These are phyloP conservation scores for Tiphia femorata DNA, from an alignment of 2,888 invertebrate genomes.

Conservation along the genomic window DNA sequence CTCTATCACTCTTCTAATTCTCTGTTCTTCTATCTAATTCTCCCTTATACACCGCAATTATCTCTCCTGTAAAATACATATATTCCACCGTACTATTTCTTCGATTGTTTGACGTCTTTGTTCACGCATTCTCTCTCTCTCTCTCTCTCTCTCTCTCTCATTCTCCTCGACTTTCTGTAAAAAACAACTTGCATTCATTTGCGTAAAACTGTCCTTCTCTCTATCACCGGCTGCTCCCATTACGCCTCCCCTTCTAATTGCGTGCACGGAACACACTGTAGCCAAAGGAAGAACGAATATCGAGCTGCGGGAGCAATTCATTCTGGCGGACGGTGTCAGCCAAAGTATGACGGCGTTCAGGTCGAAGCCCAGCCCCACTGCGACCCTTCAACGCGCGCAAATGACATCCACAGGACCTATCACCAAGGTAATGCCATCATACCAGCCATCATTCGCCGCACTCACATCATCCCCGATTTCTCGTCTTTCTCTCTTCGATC, in stretches of 20 bases:
- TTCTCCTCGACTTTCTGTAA: constrained; percentile 22
- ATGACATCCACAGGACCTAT: constrained; percentile 87
- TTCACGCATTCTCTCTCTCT: constrained; percentile 4
- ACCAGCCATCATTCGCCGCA: neutral
- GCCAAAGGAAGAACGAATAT: constrained; percentile 99
- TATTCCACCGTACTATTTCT: no score
- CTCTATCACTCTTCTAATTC: neutral
- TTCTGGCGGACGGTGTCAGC: constrained; percentile 97
- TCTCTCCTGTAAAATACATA: no score
- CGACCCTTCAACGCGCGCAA: constrained; percentile 75
- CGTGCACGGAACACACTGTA: constrained; percentile 74
- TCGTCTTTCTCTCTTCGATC: no score
- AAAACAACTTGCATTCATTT: constrained; percentile 18
- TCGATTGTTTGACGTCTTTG: no score
- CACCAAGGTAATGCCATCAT: constrained; percentile 84
- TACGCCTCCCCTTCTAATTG: constrained; percentile 57
- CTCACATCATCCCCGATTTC: no score
- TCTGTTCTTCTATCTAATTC: neutral
- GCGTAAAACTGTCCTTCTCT: constrained; percentile 28
- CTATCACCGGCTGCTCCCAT: constrained; percentile 47
- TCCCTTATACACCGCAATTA: no score
- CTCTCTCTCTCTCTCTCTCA: constrained; percentile 18
- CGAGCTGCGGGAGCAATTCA: constrained; percentile 99
- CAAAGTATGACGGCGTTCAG: constrained; percentile 99
- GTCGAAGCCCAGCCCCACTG: constrained; percentile 91